Percentiles rank a stretch among this genome's conserved stretches.
Conservation (phyloP, 2,797 vertebrate species). For the Enteromius trimaculatus region DNA sequence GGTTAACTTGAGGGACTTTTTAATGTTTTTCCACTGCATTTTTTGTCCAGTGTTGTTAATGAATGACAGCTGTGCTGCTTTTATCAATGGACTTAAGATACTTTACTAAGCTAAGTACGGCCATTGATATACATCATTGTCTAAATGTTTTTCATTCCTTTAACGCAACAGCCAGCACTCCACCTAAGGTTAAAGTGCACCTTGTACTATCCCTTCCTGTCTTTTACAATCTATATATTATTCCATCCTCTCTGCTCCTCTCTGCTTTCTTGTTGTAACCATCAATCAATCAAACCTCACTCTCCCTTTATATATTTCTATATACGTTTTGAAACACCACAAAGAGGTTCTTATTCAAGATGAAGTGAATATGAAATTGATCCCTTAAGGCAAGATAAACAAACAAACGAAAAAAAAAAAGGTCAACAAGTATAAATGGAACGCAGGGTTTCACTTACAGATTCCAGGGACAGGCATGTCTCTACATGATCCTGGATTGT, state of each 20-base stretch:
- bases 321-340: neutral
- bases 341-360: neutral
- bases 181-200: constrained; percentile 55
- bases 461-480: constrained; percentile 55
- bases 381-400: constrained; percentile 8
- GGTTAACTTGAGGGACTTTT: neutral
- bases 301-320: neutral
- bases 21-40: neutral
- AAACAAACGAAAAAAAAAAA: neutral
- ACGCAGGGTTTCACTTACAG: constrained; percentile 2
- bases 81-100: neutral
- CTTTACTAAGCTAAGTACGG: neutral
- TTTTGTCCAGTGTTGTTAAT: constrained; percentile 25
- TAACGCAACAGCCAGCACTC: constrained; percentile 56
- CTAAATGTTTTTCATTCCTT: constrained; percentile 63
- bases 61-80: constrained; percentile 23
- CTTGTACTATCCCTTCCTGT: constrained; percentile 11
- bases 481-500: constrained; percentile 46
- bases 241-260: neutral
- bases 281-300: neutral
- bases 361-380: neutral
- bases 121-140: neutral
- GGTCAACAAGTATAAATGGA: constrained; percentile 4
- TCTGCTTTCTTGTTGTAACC: neutral
- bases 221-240: constrained; percentile 13